Evolutionary conservation across 30 jellyfish, hydroid and myxozoan genomes (phyloP).

Genomic region (Aurelia sp.): DNA sequence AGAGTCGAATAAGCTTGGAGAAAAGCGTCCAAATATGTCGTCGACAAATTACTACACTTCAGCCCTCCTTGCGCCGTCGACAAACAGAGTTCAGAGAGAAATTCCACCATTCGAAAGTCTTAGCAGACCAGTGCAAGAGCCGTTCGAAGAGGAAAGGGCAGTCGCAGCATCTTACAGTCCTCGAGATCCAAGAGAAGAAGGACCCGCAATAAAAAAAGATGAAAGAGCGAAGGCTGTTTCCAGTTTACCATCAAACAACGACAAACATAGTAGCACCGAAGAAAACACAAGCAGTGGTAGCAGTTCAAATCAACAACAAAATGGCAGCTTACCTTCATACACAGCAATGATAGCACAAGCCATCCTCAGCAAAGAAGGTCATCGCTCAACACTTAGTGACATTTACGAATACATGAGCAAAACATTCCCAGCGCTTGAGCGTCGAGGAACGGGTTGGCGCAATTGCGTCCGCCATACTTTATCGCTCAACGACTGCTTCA

Average conservation of each 20-base stretch:
- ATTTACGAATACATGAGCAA: slow-evolving; percentile 85
- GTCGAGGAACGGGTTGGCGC: slow-evolving; percentile 88
- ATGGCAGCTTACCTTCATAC: slow-evolving; percentile 59
- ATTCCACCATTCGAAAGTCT: slow-evolving; percentile 70
- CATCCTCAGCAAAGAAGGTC: slow-evolving; percentile 66
- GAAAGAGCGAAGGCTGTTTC: slow-evolving; percentile 34
- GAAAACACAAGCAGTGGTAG: slow-evolving; percentile 7
- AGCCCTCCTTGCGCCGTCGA: slow-evolving; percentile 72
- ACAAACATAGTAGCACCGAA: slow-evolving; percentile 29
- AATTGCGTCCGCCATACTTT: slow-evolving; percentile 89
- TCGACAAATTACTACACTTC: slow-evolving; percentile 74
- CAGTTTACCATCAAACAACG: neutral
- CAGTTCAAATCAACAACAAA: slow-evolving; percentile 51
- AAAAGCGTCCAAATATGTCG: slow-evolving; percentile 59
- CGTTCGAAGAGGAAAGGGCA: slow-evolving; percentile 47
- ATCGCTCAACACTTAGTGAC: slow-evolving; percentile 72
- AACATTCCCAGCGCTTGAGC: slow-evolving; percentile 64
- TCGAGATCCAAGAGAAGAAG: slow-evolving; percentile 33
- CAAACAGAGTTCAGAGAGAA: slow-evolving; percentile 72
- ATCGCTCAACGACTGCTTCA: slow-evolving; percentile 85
- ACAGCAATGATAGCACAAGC: slow-evolving; percentile 93
- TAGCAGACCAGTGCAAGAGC: slow-evolving; percentile 40
- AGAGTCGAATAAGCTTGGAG: neutral
- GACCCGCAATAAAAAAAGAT: slow-evolving; percentile 19
- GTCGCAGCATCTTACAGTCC: slow-evolving; percentile 34